Evolutionary conservation across 2,797 vertebrate species (phyloP).

Genomic region (Sebastes aleutianus): DNA sequence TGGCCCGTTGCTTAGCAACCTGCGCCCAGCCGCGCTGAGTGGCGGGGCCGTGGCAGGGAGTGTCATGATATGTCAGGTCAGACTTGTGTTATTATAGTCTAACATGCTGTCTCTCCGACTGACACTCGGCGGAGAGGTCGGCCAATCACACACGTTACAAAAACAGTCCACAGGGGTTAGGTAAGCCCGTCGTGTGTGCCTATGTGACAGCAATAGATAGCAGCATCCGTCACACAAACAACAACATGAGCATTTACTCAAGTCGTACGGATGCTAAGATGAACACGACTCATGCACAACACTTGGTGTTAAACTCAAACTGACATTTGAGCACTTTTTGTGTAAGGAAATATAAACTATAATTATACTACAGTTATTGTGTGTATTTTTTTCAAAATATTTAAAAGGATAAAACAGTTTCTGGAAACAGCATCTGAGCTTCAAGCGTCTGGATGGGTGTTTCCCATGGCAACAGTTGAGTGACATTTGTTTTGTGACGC

Average conservation of each 20-base stretch:
- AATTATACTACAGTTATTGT: background rate
- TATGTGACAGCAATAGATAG: conserved; percentile 26
- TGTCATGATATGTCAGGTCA: conserved; percentile 79
- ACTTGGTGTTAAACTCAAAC: background rate
- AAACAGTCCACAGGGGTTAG: conserved; percentile 43
- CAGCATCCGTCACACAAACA: conserved; percentile 12
- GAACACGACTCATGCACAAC: background rate
- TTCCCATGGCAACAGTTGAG: background rate
- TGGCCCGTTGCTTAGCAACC: conserved; percentile 81
- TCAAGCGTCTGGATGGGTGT: background rate
- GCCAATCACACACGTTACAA: conserved; percentile 39
- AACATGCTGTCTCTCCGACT: conserved; percentile 64
- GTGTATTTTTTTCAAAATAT: background rate
- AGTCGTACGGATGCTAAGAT: background rate
- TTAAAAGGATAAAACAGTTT: background rate
- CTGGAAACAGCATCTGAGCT: background rate
- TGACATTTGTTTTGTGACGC: background rate
- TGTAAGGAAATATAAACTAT: background rate
- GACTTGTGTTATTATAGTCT: conserved; percentile 71
- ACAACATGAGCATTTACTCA: background rate
- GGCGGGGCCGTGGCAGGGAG: conserved; percentile 54
- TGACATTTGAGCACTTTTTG: background rate
- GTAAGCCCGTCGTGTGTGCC: conserved; percentile 26
- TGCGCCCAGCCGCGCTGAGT: conserved; percentile 55
- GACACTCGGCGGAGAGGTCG: conserved; percentile 59